Evolutionary conservation across 2,888 invertebrate genomes (phyloP), one percentile per base, ranked within the genome.

Genomic region (Leucozona laternaria): DNA sequence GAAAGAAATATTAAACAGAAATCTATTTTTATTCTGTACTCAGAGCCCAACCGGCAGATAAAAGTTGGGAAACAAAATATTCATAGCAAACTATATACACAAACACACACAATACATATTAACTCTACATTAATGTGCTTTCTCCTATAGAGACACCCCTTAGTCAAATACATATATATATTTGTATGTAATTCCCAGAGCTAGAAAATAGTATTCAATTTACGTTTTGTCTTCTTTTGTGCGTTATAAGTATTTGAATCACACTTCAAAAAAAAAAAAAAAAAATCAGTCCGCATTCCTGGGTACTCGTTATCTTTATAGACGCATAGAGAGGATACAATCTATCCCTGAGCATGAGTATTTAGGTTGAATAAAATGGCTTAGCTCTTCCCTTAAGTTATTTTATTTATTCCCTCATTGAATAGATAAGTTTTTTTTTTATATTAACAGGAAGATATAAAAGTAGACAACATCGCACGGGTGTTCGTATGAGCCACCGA

Each of bases 231-330:
- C 57, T 77, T 22, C 11, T 66, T 45, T 17, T 62, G 43, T 25
- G 22, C 20, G 40, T 43, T 43, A 31, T 31, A 62, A 43, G 43
- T 62, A 43, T 62, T 62, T 43, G 62, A 43, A 62, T 62, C 43
- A 43, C 43, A 31, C 17, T 48, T 31, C 13, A 31, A 45, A 66
- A 48, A 55, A 57, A 31, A 45, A 66, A 48, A 55, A 57, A 58
- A 57, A 48, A 64, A 60, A 60, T 57, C 10, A n/a, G 68, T 55
- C 68, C 79, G 62, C 79, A 83, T 83, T 73, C 78, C 57, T 64
- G 8, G 8, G 62, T 68, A 25, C 53, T 80, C 20, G 58, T 43
- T 80, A 22, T 57, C 28, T 37, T 13, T 31, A 22, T 55, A 73
- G 13, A n/a, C n/a, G 17, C n/a, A 79, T 57, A 73, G 10, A 40